These are phyloP conservation scores for Parnassius smintheus DNA, from an alignment of 2,888 invertebrate species.

Conservation along the genomic window DNA sequence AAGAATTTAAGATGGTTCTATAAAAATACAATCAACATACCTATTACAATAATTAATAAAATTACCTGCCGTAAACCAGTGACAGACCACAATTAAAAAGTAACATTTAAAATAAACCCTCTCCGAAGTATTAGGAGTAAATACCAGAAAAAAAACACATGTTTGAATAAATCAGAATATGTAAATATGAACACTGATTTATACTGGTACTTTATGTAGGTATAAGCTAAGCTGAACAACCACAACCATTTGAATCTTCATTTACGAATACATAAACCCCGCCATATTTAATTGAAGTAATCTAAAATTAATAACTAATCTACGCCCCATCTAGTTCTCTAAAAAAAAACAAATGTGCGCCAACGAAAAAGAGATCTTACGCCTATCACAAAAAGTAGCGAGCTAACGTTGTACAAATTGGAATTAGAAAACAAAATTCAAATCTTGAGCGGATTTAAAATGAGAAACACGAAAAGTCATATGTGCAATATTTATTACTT, in stretches of 20 bases:
- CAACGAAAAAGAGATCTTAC: slow-evolving; percentile 8
- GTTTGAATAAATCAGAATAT: too few relatives aligned
- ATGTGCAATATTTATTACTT: neutral
- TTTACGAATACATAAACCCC: slow-evolving; percentile 6
- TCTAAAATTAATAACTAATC: slow-evolving; percentile 36
- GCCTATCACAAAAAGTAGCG: neutral
- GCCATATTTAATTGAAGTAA: slow-evolving; percentile 46
- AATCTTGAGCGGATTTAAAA: slow-evolving; percentile 2
- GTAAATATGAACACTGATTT: too few relatives aligned
- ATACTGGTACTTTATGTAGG: too few relatives aligned
- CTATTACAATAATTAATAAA: too few relatives aligned
- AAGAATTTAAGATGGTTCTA: too few relatives aligned
- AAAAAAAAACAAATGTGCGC: slow-evolving; percentile 11
- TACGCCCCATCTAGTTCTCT: slow-evolving; percentile 8
- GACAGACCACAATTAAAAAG: too few relatives aligned
- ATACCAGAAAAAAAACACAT: too few relatives aligned
- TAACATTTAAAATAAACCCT: too few relatives aligned
- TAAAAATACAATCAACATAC: too few relatives aligned
- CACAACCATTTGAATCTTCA: neutral
- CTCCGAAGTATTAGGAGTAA: too few relatives aligned
- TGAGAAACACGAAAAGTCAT: slow-evolving; percentile 6
- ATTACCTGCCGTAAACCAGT: too few relatives aligned
- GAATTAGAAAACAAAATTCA: slow-evolving; percentile 6
- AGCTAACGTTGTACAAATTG: neutral
- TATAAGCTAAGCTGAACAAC: neutral